Base-by-base conservation (phyloP, 2,797 vertebrate species). In the Characodon lateralis region DNA sequence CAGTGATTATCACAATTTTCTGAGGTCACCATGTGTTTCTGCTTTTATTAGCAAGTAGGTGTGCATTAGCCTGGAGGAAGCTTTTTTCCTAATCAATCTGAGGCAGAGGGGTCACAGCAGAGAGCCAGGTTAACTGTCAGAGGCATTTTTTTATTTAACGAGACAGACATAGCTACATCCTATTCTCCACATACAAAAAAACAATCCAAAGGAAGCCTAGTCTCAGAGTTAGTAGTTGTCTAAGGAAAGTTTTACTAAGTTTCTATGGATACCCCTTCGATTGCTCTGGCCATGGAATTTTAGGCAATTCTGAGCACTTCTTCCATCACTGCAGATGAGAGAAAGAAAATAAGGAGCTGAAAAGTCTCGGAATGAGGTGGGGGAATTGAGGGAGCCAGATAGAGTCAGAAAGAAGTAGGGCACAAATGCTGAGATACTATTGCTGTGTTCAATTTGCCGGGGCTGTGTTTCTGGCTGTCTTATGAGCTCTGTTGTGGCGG, bases 381-480 rank as follows among this genome's bases (percentile, higher is more conserved):
- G 81, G 35, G 77, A 78, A 70, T 77, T 75, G 31, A 31, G 72
- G 73, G 35, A 70, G 46, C 73, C 53, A 77, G 53, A 87, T 70
- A 55, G 48, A 87, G 73, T 74, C 73, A 82, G 77, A 72, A 56
- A 73, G 76, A 77, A 72, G 71, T 63, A 75, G 69, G 82, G 83
- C 70, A 81, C 78, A 86, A 87, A 86, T n/a, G 14, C 41, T 56
- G 73, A 86, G 76, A 84, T 35, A 77, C 81, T 61, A 71, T 74
- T 79, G 78, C 69, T 4, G 58, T 86, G 84, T 90, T 92, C 87
- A 89, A 89, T 91, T 85, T 87, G 83, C 73, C 5, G 82, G 74
- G 76, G 65, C 81, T 70, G 82, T 80, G 79, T 85, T 82, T 86
- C 85, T 91, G 86, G 83, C 71, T 83, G 80, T 78, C 35, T 72